Percentiles rank a stretch among this genome's conserved stretches.
phyloP scores from a whole-genome alignment of 1,140 invertebrate species.

The Cyclina sinensis region DNA sequence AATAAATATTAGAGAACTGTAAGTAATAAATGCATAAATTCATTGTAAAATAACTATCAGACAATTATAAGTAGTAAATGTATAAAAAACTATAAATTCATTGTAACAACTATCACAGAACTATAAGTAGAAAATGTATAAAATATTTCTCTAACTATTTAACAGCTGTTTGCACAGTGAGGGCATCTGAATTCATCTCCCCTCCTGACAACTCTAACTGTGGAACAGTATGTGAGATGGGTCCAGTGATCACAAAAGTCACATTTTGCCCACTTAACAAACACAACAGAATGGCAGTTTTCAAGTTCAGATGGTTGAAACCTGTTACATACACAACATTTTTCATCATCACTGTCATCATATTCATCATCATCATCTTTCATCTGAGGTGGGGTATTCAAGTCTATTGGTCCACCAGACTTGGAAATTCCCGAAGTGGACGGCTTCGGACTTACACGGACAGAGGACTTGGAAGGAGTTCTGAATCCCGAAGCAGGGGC shows the following conservation, averaged over 20 bases:
- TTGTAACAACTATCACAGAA: too few relatives aligned
- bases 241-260: conserved; percentile 36
- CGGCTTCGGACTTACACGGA: background rate
- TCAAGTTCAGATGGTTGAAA: conserved; percentile 33
- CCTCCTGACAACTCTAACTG: background rate
- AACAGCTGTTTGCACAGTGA: background rate
- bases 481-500: background rate
- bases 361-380: background rate
- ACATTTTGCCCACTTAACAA: conserved; percentile 45
- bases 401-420: background rate
- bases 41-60: too few relatives aligned
- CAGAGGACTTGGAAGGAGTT: background rate
- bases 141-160: background rate
- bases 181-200: conserved; percentile 14
- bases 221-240: background rate
- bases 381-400: background rate
- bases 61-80: too few relatives aligned
- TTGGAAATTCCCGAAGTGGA: background rate
- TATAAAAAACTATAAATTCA: too few relatives aligned
- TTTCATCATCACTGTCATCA: conserved; percentile 36
- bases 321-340: conserved; percentile 22
- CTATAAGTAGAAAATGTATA: background rate
- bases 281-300: background rate
- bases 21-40: too few relatives aligned
- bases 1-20: too few relatives aligned